Percentiles rank a stretch among this genome's conserved stretches.
Evolutionary conservation across 2,113 vertebrate species (phyloP).

Genomic region (Onychostoma macrolepis): DNA sequence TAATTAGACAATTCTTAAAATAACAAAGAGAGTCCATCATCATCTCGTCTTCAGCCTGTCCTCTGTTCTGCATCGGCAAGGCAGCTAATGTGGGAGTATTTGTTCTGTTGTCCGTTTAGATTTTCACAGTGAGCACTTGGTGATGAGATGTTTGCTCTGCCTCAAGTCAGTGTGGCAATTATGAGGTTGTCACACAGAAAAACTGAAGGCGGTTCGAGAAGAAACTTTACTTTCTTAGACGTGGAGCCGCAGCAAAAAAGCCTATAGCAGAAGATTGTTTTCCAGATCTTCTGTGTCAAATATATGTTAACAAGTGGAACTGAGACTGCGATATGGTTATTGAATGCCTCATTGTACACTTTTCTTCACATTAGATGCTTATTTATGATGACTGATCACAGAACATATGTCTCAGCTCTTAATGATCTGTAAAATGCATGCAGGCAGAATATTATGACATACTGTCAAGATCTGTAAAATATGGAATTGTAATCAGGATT

Average conservation of each 20-base stretch:
- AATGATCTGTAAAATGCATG: background rate
- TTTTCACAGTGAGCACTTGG: conserved; percentile 27
- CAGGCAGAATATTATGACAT: conserved; percentile 6
- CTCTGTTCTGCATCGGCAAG: background rate
- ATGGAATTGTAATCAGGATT: conserved; percentile 16
- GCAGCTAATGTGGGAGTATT: conserved; percentile 30
- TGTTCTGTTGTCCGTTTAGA: conserved; percentile 30
- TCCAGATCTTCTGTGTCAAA: background rate
- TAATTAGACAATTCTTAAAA: conserved; percentile 26
- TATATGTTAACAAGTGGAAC: background rate
- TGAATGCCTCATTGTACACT: background rate
- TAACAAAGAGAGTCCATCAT: conserved; percentile 36
- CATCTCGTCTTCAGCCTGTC: conserved; percentile 4
- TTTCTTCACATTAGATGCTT: background rate
- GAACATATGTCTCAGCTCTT: background rate
- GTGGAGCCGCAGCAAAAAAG: conserved; percentile 35
- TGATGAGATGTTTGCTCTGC: conserved; percentile 45
- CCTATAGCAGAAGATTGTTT: background rate
- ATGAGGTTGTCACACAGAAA: conserved; percentile 30
- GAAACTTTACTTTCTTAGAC: conserved; percentile 17
- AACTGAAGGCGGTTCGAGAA: conserved; percentile 6
- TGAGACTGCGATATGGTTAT: background rate
- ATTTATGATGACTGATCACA: background rate
- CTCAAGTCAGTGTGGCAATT: conserved; percentile 23
- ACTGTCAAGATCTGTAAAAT: background rate